Evolutionary conservation across 2,888 invertebrate genomes (phyloP), one percentile per base, ranked within the genome.

Genomic region (Operophtera brumata): DNA sequence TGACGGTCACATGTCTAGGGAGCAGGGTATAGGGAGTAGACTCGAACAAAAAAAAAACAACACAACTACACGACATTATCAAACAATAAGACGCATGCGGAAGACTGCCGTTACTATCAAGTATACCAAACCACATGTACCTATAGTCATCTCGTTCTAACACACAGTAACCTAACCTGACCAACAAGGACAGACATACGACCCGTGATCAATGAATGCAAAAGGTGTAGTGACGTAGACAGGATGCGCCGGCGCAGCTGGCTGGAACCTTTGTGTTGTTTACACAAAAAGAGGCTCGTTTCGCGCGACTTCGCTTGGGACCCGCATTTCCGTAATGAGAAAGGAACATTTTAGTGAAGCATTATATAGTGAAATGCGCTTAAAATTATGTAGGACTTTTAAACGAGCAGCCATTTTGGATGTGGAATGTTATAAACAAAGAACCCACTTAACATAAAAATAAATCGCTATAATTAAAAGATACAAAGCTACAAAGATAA

Each of bases 191-290:
- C 69, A 71, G 75, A 63, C 49, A 57, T 73, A 81, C 65, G 65
- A 70, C 68, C 67, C 66, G 70, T 80, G 79, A 81, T 84, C 80
- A 82, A 84, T 84, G 80, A 78, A 77, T 73, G 79, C 74, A 80
- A 80, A 82, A 86, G 77, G 80, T 84, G 78, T 77, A 75, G 79
- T 84, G 82, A 85, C 82, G 84, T 82, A 75, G 82, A 85, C 88
- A 88, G 89, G 88, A 89, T 88, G 87, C 87, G 73, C 84, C 71
- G 70, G 82, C 86, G 89, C 89, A 89, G 88, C 88, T 89, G 89
- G 86, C 77, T 86, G 85, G 84, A 82, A 84, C 83, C 78, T 84
- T 86, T 78, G 77, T 80, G 67, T 80, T 83, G 78, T 76, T 72
- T 63, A 65, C 60, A 78, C 73, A 84, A 82, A 85, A 87, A 87